Conservation (phyloP, 2,888 invertebrate genomes). For the Cynaeus angustus region DNA sequence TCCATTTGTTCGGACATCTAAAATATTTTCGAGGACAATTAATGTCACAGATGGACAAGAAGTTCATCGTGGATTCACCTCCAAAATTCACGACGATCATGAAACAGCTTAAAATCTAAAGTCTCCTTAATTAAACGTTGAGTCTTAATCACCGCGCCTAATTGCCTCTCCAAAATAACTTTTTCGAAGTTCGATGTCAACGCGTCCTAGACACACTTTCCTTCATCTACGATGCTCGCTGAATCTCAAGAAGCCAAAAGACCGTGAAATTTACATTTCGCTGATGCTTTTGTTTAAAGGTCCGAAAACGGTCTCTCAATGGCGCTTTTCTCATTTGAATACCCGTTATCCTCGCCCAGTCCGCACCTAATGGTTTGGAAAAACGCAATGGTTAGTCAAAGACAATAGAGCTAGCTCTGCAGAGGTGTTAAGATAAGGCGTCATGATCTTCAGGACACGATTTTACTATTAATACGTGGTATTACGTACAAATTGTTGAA, state of each 20-base stretch:
- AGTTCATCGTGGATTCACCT: too few species aligned
- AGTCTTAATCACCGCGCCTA: conserved; percentile 14
- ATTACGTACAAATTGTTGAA: conserved; percentile 6
- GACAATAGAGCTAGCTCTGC: not conserved
- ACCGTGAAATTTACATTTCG: conserved; percentile 25
- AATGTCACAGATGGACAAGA: too few species aligned
- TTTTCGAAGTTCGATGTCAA: too few species aligned
- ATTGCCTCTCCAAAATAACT: conserved; percentile 11
- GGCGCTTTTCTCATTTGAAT: not conserved
- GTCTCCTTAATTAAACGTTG: conserved; percentile 9
- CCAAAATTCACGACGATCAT: too few species aligned
- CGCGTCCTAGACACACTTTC: conserved; percentile 27
- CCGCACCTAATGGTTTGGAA: conserved; percentile 10
- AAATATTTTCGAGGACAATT: too few species aligned
- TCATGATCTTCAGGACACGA: not conserved
- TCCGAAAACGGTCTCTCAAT: not conserved
- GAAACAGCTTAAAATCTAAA: too few species aligned
- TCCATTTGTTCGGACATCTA: too few species aligned
- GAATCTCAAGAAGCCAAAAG: conserved; percentile 9
- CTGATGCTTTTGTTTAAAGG: not conserved
- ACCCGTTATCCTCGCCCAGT: conserved; percentile 2
- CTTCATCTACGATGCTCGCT: not conserved
- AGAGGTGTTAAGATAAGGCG: not conserved
- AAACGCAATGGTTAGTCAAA: conserved; percentile 1
- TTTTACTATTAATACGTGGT: conserved; percentile 7